phyloP scores from a whole-genome alignment of 2,888 invertebrate species.

The Scaeva pyrastri region DNA sequence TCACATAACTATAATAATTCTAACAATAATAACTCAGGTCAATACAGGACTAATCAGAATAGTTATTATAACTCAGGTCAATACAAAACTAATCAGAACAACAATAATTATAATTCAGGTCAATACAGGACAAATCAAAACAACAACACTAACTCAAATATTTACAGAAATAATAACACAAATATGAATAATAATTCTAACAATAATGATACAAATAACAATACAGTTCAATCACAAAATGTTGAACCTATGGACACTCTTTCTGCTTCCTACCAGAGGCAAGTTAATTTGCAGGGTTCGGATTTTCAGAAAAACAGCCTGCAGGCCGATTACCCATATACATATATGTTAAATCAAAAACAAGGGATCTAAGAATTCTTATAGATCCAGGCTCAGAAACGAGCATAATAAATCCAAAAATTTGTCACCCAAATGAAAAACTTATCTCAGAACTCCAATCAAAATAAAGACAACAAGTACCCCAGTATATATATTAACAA shows the following conservation, averaged over 20 bases:
- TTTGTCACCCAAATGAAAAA: constrained; percentile 17
- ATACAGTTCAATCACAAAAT: no score
- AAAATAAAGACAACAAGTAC: neutral
- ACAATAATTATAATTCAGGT: no score
- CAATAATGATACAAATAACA: no score
- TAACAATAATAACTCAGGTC: neutral
- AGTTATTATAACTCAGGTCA: neutral
- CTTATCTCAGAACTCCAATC: neutral
- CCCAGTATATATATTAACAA: neutral
- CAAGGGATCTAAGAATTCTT: neutral
- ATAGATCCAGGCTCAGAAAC: neutral
- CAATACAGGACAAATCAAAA: no score
- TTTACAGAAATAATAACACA: no score
- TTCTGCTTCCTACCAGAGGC: neutral
- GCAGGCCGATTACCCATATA: neutral
- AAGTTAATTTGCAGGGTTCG: neutral
- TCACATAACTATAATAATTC: neutral
- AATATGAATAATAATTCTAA: no score
- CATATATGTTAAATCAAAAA: neutral
- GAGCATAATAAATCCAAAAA: neutral
- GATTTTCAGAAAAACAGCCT: neutral
- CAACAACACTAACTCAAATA: no score
- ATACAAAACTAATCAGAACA: no score
- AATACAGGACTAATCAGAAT: neutral
- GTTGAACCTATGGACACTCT: constrained; percentile 19